Conservation (phyloP, 2,797 vertebrate genomes). For the Epinephelus awoara region DNA sequence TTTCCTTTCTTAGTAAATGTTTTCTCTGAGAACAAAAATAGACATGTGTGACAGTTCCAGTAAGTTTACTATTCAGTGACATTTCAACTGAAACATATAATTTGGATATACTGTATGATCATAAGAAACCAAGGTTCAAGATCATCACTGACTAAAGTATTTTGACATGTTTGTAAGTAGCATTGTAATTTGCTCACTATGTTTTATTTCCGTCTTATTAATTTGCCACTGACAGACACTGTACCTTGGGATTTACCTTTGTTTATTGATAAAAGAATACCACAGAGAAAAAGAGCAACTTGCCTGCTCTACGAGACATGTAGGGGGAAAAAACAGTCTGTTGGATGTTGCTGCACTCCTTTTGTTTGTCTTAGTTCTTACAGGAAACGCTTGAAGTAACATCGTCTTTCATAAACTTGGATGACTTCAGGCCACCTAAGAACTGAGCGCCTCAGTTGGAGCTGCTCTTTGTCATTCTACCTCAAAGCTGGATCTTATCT, state of each 20-base stretch:
- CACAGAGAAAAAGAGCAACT: neutral
- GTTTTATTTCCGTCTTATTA: slow-evolving; percentile 26
- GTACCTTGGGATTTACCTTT: slow-evolving; percentile 32
- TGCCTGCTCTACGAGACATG: neutral
- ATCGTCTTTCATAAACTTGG: slow-evolving; percentile 39
- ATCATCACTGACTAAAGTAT: neutral
- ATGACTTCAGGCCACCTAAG: slow-evolving; percentile 41
- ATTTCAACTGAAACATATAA: neutral
- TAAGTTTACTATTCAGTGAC: slow-evolving; percentile 10
- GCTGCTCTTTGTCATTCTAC: slow-evolving; percentile 6
- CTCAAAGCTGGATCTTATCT: slow-evolving; percentile 25
- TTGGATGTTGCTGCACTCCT: slow-evolving; percentile 11
- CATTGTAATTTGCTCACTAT: slow-evolving; percentile 12
- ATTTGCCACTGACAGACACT: slow-evolving; percentile 9
- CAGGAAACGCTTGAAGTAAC: slow-evolving; percentile 43
- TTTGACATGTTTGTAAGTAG: neutral
- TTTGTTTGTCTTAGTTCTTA: slow-evolving; percentile 60
- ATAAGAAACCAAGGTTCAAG: slow-evolving; percentile 7
- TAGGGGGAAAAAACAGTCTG: neutral
- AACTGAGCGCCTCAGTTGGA: slow-evolving; percentile 17
- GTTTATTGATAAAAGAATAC: slow-evolving; percentile 20
- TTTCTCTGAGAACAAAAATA: slow-evolving; percentile 20
- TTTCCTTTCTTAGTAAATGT: neutral
- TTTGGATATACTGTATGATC: neutral
- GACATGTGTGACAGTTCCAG: slow-evolving; percentile 7